Conservation (phyloP, 2,888 invertebrate genomes). For the Nipponacmea schrenckii region DNA sequence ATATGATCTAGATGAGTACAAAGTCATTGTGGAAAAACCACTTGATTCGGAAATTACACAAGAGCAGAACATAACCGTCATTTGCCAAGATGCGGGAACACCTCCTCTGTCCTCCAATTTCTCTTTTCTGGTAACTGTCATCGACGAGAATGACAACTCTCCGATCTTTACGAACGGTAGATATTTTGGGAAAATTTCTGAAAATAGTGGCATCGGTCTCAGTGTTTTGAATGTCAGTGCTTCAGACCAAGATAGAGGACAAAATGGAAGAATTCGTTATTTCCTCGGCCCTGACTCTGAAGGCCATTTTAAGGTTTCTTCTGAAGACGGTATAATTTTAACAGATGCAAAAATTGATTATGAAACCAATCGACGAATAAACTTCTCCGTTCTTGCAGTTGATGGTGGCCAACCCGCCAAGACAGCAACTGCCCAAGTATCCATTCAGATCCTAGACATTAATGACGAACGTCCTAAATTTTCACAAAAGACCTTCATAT, state of each 20-base stretch:
- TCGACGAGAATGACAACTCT: conserved; percentile 61
- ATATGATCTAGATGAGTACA: conserved; percentile 47
- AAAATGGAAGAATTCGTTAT: conserved; percentile 43
- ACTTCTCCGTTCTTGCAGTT: conserved; percentile 48
- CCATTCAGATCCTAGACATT: conserved; percentile 43
- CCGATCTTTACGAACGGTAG: conserved; percentile 47
- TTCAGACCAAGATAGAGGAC: conserved; percentile 48
- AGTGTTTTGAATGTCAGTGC: conserved; percentile 52
- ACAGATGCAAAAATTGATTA: conserved; percentile 49
- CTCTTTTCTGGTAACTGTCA: conserved; percentile 51
- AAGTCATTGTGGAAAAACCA: conserved; percentile 47
- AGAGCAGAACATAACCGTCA: conserved; percentile 48
- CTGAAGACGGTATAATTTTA: conserved; percentile 42
- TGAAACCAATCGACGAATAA: conserved; percentile 41
- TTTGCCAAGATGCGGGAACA: conserved; percentile 57
- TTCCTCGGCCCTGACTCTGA: conserved; percentile 42
- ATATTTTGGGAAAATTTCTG: conserved; percentile 46
- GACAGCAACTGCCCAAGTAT: conserved; percentile 43
- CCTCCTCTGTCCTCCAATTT: conserved; percentile 49
- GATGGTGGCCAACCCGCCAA: conserved; percentile 48
- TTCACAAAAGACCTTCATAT: conserved; percentile 39
- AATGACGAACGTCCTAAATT: conserved; percentile 56
- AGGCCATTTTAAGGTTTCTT: conserved; percentile 44
- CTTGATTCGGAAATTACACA: conserved; percentile 54
- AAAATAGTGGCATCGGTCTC: conserved; percentile 56